phyloP scores from a whole-genome alignment of 64 coral and sea anemone species.

The Dendrophyllia cribrosa region DNA sequence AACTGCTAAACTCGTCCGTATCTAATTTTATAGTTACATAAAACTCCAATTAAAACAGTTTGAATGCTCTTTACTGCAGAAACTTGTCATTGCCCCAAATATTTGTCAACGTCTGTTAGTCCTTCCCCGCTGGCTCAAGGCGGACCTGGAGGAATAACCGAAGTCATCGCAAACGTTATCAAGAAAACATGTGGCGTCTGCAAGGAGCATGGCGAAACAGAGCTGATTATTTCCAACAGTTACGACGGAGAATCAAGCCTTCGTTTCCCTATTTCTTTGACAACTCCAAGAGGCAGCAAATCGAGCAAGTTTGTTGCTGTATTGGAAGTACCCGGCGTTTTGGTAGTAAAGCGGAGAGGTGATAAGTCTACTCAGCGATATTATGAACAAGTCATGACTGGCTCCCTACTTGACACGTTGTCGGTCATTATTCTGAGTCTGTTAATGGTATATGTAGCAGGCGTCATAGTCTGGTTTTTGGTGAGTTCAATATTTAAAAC shows the following conservation, averaged over 20 bases:
- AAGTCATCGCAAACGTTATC: neutral
- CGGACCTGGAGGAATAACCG: neutral
- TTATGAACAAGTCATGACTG: constrained; percentile 12
- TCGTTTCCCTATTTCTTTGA: neutral
- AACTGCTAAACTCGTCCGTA: too few relatives aligned
- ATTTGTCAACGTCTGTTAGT: neutral
- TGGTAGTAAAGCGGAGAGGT: neutral
- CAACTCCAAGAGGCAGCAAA: neutral
- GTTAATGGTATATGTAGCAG: neutral
- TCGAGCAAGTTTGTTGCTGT: constrained; percentile 19
- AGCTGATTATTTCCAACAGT: neutral
- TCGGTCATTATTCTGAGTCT: constrained; percentile 17
- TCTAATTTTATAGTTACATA: too few relatives aligned
- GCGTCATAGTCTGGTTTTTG: constrained; percentile 42
- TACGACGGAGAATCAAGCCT: neutral
- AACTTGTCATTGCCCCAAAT: constrained; percentile 21
- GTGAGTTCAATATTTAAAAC: constrained; percentile 10
- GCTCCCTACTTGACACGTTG: constrained; percentile 36
- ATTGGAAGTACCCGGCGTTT: constrained; percentile 34
- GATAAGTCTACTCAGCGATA: neutral
- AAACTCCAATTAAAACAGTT: too few relatives aligned
- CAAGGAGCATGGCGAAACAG: neutral
- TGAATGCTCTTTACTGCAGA: neutral
- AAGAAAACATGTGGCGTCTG: constrained; percentile 26
- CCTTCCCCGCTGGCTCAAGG: constrained; percentile 1